Percentiles rank a stretch among this genome's conserved stretches.
Conservation (phyloP, 2,888 invertebrate species). For the Heteromyza rotundicornis region DNA sequence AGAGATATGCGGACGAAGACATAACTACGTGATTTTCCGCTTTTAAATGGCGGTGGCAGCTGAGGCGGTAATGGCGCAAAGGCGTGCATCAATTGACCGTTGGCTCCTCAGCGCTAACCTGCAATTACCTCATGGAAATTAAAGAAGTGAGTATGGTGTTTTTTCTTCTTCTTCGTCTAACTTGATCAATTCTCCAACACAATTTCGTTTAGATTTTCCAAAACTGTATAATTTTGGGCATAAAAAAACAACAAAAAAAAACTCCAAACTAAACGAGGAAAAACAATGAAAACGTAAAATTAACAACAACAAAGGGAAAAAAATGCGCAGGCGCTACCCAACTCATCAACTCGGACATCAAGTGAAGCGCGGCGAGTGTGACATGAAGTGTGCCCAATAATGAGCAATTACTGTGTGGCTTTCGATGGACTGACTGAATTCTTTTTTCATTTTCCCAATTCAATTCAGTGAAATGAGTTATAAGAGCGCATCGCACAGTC, state of each 20-base stretch:
- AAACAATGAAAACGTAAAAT: too few relatives aligned
- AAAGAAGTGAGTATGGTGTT: not conserved
- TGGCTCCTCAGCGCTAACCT: not conserved
- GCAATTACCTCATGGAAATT: slow-evolving; percentile 1
- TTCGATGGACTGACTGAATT: not conserved
- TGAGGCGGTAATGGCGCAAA: not conserved
- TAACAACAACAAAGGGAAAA: not conserved
- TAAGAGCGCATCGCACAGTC: not conserved
- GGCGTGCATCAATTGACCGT: not conserved
- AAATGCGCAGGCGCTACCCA: not conserved
- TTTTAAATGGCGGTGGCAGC: not conserved
- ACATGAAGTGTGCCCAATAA: slow-evolving; percentile 61
- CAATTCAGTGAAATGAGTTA: slow-evolving; percentile 1
- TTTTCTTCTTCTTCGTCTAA: not conserved
- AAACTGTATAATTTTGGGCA: slow-evolving; percentile 2
- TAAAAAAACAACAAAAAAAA: too few relatives aligned
- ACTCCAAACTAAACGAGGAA: too few relatives aligned
- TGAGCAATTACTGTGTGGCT: slow-evolving; percentile 54
- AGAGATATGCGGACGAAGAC: not conserved
- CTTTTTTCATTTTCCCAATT: too few relatives aligned
- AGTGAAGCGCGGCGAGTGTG: slow-evolving; percentile 32
- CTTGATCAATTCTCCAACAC: not conserved
- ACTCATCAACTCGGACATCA: not conserved
- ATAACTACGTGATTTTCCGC: too few relatives aligned
- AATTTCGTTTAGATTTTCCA: not conserved